Percentiles rank a stretch among this genome's conserved stretches.
Conservation (phyloP, 2,113 vertebrate species). For the Equus quagga region DNA sequence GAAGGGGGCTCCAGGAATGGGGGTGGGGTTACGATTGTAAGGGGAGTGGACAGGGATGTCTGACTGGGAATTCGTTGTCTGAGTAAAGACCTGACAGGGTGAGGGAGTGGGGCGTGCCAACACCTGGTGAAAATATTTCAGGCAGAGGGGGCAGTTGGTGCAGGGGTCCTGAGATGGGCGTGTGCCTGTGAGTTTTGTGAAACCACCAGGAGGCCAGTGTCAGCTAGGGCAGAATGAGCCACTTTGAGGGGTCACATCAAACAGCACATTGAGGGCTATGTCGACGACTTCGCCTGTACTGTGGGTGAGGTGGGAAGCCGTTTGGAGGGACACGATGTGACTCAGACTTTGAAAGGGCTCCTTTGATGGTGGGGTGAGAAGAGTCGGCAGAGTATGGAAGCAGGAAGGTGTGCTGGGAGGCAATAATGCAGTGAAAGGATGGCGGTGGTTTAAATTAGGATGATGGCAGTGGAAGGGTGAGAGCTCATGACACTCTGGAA, state of each 20-base stretch:
- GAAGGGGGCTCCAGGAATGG: neutral
- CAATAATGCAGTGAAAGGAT: neutral
- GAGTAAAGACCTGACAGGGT: neutral
- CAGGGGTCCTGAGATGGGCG: neutral
- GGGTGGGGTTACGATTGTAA: neutral
- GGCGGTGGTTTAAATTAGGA: neutral
- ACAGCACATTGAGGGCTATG: neutral
- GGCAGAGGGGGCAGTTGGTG: no score
- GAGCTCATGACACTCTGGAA: neutral
- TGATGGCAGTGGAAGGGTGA: no score
- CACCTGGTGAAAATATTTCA: neutral
- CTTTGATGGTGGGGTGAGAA: neutral
- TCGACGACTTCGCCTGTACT: neutral
- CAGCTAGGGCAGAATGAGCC: neutral
- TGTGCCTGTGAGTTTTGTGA: neutral
- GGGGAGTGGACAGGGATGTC: neutral
- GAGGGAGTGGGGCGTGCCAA: neutral
- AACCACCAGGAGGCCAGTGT: neutral
- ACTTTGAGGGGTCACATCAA: no score
- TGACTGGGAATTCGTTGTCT: neutral
- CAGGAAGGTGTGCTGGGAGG: neutral
- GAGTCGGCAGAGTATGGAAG: fast-evolving
- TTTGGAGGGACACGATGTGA: neutral
- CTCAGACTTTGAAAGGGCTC: neutral
- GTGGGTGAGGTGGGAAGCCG: neutral